Evolutionary conservation across 2,113 vertebrate species (phyloP).

Genomic region (pig (Sus scrofa)): T2T-Sscrofa CM000819.6:41406001-41406500

Average conservation of each 20-base stretch:
- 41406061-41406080: neutral
- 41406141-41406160: neutral
- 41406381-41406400: neutral
- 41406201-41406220: neutral
- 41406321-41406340: neutral
- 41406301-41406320: neutral
- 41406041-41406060: neutral
- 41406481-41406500: too few species aligned
- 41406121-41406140: too few species aligned
- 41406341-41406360: neutral
- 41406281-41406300: neutral
- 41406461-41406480: too few species aligned
- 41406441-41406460: too few species aligned
- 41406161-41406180: too few species aligned
- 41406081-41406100: neutral
- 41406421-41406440: neutral
- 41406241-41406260: neutral
- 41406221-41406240: fast-evolving
- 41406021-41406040: neutral
- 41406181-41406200: neutral
- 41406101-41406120: neutral
- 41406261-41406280: neutral
- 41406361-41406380: neutral
- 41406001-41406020: constrained; percentile 59
- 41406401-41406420: neutral